Base-by-base conservation (phyloP, 2,888 invertebrate species). In the Cryptocheilus praepositus region DNA sequence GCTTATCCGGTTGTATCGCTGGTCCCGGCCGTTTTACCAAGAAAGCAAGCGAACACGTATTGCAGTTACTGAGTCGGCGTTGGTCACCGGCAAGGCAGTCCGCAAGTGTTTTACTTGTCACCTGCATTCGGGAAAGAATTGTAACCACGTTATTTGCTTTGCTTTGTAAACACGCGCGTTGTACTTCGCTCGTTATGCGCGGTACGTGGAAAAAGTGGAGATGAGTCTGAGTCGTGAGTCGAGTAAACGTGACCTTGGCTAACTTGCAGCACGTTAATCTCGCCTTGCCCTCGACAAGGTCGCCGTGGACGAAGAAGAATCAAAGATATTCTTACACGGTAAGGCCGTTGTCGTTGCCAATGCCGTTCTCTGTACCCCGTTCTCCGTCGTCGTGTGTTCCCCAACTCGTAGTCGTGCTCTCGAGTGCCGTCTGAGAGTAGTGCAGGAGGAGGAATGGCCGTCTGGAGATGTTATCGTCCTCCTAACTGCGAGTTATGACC, bases 381-480 rank as follows among this genome's bases (percentile, higher is more conserved):
- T 25, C 71, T 52, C 52, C 59, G n/a, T 58, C 46, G 55, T 22
- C 57, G 62, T 18, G 25, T 43, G 15, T 59, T 49, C 45, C 46
- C 45, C 16, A 36, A 36, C 21, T 49, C 45, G 43, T 44, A 22
- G 16, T 15, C 18, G 18, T 22, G 43, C 49, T 59, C 53, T 64
- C 64, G 66, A 73, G 69, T 73, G 61, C 61, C 61, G 73, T 70
- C 73, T 71, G 77, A 65, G 11, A 36, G 36, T 11, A 36, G 72
- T 67, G 53, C 61, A 68, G 56, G 54, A 51, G 43, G 65, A 63
- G 73, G 66, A 71, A 78, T 66, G 72, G 64, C 66, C 71, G 77
- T 77, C 77, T 76, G 71, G 73, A 78, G 77, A 77, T 78, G 68
- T 62, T 77, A 78, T 77, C 79, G 70, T 71, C 61, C 63, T 53